A percentile compares a stretch with the other conserved stretches of the same genome.
These are phyloP conservation scores for Coryphaenoides rupestris DNA, from an alignment of 2,113 vertebrate genomes.

Conservation along the genomic window DNA sequence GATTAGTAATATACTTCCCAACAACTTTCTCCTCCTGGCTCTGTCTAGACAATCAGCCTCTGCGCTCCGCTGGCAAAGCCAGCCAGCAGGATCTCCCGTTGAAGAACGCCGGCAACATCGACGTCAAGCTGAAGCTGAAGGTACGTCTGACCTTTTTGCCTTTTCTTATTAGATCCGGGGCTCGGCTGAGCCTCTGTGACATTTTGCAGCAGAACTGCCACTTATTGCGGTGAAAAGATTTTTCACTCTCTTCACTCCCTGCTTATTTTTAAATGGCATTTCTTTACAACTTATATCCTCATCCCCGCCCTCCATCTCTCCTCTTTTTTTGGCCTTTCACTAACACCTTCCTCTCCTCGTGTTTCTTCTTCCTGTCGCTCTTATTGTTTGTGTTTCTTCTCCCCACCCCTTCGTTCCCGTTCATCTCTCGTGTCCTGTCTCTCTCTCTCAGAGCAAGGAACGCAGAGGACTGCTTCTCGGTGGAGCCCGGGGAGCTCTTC, in stretches of 20 bases:
- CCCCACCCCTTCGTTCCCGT: too few species aligned
- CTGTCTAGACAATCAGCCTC: conserved; percentile 81
- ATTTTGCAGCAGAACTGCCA: conserved; percentile 34
- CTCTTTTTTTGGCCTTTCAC: not conserved
- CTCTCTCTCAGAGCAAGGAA: conserved; percentile 67
- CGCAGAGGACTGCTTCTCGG: conserved; percentile 75
- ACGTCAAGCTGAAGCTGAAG: conserved; percentile 83
- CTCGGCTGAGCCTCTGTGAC: conserved; percentile 39
- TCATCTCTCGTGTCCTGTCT: too few species aligned
- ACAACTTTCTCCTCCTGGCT: conserved; percentile 8
- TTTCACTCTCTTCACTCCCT: conserved; percentile 7
- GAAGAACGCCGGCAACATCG: conserved; percentile 94
- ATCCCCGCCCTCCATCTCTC: not conserved
- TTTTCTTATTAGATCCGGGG: conserved; percentile 40
- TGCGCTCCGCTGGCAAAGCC: conserved; percentile 71
- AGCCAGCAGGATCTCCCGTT: conserved; percentile 81
- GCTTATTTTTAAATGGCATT: conserved; percentile 1
- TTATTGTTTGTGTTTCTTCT: not conserved
- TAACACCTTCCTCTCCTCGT: not conserved
- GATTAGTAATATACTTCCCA: not conserved
- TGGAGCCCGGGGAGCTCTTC: conserved; percentile 78
- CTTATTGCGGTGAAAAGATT: conserved; percentile 10
- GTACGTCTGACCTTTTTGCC: conserved; percentile 70
- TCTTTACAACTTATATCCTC: too few species aligned
- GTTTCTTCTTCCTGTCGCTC: not conserved